A percentile compares a stretch with the other conserved stretches of the same genome.
Evolutionary conservation across 2,797 vertebrate genomes (phyloP).

Genomic region (Pseudotriccus pelzelni): DNA sequence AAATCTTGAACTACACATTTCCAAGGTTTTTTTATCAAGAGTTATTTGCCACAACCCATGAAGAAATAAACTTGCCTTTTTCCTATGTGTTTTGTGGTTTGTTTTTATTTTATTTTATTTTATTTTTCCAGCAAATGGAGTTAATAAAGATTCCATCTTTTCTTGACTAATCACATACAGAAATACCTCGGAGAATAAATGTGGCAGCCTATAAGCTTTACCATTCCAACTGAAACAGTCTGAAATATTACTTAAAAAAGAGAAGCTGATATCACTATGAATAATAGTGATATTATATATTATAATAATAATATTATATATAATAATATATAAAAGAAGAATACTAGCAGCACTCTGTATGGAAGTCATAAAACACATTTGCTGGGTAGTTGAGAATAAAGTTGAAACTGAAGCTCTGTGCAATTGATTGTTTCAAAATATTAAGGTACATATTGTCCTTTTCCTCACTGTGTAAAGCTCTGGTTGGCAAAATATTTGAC

Average conservation of each 20-base stretch:
- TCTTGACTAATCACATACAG: background rate
- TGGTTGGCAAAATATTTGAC: conserved; percentile 29
- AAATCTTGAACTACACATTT: background rate
- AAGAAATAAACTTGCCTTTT: background rate
- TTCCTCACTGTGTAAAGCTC: background rate
- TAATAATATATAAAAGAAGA: background rate
- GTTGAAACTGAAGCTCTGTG: background rate
- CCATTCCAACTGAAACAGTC: background rate
- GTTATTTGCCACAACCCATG: background rate
- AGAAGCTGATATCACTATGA: background rate
- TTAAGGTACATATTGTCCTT: background rate
- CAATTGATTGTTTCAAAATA: background rate
- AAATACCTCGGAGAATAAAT: background rate
- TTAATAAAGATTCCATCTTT: background rate
- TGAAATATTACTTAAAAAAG: background rate
- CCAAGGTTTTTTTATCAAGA: background rate
- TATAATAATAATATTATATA: too few relatives aligned
- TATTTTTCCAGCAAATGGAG: background rate
- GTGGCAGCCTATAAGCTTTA: fast-evolving
- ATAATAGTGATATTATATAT: too few relatives aligned
- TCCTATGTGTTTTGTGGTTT: background rate
- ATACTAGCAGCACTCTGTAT: background rate
- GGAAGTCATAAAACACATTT: background rate
- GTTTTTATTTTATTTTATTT: background rate
- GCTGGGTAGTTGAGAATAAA: background rate